These are phyloP conservation scores for Toxotes jaculatrix DNA, from an alignment of 2,113 vertebrate genomes.

Conservation along the genomic window DNA sequence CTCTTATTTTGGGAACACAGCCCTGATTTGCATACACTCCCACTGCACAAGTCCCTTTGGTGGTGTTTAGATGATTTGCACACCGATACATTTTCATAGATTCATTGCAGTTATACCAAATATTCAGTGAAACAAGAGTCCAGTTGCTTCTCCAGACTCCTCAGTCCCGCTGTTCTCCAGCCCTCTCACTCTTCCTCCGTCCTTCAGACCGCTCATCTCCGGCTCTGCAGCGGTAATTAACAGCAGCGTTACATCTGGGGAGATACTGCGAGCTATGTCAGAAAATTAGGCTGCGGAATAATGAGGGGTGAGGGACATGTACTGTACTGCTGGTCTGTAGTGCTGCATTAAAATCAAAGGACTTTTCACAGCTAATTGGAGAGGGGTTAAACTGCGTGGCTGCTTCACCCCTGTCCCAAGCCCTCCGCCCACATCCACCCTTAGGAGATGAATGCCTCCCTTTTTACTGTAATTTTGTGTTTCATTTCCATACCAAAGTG, in stretches of 20 bases:
- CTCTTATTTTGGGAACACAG: constrained; percentile 64
- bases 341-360: constrained; percentile 87
- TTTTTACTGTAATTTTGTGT: constrained; percentile 78
- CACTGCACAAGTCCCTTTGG: constrained; percentile 52
- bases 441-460: constrained; percentile 74
- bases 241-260: constrained; percentile 85
- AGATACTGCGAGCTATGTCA: constrained; percentile 84
- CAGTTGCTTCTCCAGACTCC: constrained; percentile 25
- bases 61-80: constrained; percentile 55
- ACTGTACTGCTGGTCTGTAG: constrained; percentile 69
- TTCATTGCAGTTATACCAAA: neutral
- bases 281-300: constrained; percentile 88
- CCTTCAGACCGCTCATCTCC: constrained; percentile 80
- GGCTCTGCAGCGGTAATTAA: constrained; percentile 86
- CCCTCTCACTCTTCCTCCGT: constrained; percentile 55
- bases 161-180: neutral
- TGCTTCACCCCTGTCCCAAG: constrained; percentile 80
- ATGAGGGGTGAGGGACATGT: constrained; percentile 86
- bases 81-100: constrained; percentile 33
- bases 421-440: constrained; percentile 76
- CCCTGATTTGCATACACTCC: constrained; percentile 64
- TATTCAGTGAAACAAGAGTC: constrained; percentile 61
- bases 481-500: constrained; percentile 87
- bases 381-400: constrained; percentile 87
- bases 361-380: constrained; percentile 88